Conservation (phyloP, 2,888 invertebrate genomes). For the Nomada hirtipes region DNA sequence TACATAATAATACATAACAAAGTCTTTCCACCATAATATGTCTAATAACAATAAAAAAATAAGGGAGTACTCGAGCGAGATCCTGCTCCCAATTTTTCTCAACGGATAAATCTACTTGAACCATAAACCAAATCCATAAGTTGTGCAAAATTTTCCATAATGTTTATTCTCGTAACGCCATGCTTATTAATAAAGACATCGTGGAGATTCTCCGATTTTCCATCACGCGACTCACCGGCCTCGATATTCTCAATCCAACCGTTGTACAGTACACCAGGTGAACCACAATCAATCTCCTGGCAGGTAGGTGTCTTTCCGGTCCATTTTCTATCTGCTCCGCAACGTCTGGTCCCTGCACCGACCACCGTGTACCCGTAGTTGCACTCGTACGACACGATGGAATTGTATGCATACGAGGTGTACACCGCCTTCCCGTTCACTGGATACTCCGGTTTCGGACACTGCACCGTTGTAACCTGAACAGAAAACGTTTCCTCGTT, state of each 20-base stretch:
- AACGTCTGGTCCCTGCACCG: slow-evolving; percentile 95
- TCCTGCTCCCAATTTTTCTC: background rate
- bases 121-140: background rate
- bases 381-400: slow-evolving; percentile 98
- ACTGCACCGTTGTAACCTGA: slow-evolving; percentile 95
- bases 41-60: too few species aligned
- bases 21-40: too few species aligned
- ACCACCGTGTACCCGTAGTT: slow-evolving; percentile 96
- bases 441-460: slow-evolving; percentile 96
- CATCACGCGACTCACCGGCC: slow-evolving; percentile 82
- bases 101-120: background rate
- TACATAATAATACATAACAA: too few species aligned
- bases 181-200: slow-evolving; percentile 39
- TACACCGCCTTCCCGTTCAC: slow-evolving; percentile 96
- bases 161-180: slow-evolving; percentile 34
- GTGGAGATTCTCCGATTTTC: slow-evolving; percentile 2
- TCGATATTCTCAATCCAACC: slow-evolving; percentile 97
- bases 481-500: slow-evolving; percentile 47
- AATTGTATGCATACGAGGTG: slow-evolving; percentile 97
- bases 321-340: slow-evolving; percentile 98
- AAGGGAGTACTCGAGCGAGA: background rate
- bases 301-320: slow-evolving; percentile 96
- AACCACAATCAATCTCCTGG: slow-evolving; percentile 99
- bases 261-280: slow-evolving; percentile 96
- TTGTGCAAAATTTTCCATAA: background rate